Conservation (phyloP, 2,888 invertebrate genomes). For the Philopedon plagiatum region DNA sequence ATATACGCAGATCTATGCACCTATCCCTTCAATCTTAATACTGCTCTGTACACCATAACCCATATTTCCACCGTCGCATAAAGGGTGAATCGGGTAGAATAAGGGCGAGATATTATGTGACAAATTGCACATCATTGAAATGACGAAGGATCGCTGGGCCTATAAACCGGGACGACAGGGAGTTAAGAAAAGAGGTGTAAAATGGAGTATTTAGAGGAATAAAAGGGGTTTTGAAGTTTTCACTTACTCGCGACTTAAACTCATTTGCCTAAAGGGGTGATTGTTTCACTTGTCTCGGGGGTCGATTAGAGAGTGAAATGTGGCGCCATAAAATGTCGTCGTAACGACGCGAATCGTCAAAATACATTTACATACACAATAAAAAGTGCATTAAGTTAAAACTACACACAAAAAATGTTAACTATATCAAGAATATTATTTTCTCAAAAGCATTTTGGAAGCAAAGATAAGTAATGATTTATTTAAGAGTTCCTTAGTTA, state of each 20-base stretch:
- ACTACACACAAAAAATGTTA: too few species aligned
- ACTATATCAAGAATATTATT: too few species aligned
- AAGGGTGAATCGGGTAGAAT: slow-evolving; percentile 33
- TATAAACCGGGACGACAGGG: slow-evolving; percentile 54
- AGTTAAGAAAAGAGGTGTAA: slow-evolving; percentile 63
- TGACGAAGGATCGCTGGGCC: slow-evolving; percentile 58
- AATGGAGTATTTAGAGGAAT: slow-evolving; percentile 66
- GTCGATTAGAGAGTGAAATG: slow-evolving; percentile 46
- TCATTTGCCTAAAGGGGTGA: slow-evolving; percentile 46
- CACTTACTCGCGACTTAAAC: slow-evolving; percentile 53
- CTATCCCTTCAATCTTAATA: too few species aligned
- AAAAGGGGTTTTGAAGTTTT: slow-evolving; percentile 61
- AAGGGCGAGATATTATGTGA: slow-evolving; percentile 65
- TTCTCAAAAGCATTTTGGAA: too few species aligned
- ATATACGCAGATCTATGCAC: too few species aligned
- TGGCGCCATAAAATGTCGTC: slow-evolving; percentile 31
- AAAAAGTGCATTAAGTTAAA: too few species aligned
- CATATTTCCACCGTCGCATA: slow-evolving; percentile 43
- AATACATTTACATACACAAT: too few species aligned
- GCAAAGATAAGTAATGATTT: too few species aligned
- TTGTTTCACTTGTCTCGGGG: slow-evolving; percentile 43
- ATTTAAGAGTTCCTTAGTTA: too few species aligned
- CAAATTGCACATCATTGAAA: slow-evolving; percentile 68
- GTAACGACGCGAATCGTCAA: slow-evolving; percentile 33
- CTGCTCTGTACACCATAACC: slow-evolving; percentile 35